Base-by-base conservation (phyloP, 2,797 vertebrate genomes). In the Streptopelia turtur region DNA sequence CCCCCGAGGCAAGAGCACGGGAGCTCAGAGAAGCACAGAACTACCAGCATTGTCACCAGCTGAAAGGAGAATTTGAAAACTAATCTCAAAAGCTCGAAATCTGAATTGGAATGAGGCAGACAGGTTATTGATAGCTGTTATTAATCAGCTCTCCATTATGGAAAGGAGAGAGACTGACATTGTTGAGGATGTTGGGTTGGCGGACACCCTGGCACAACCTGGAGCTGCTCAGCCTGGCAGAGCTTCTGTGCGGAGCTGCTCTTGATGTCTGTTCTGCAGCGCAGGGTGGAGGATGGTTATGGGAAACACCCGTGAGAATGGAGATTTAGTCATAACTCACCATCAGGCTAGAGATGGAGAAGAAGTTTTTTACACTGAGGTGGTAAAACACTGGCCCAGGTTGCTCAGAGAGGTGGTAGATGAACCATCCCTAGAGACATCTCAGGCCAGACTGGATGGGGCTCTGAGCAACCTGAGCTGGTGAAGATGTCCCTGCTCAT, bases 41-140 rank as follows among this genome's bases (percentile, higher is more conserved):
- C 65, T 53, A 61, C 45, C 41, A 33, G 45, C 47, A 11, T 45
- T 69, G 64, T 85, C 74, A 56, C 43, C 83, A 77, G 56, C 61
- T n/a, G 16, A 61, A 93, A 87, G n/a, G 37, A 11, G 24, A 71
- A 61, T 78, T 89, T 68, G 45, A 85, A 85, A 87, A 78, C 56
- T 68, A 5, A 33, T 83, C 65, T 33, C 28, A 22, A 79, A 71
- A 86, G 50, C 83, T 79, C 59, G 39, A 72, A 35, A 91, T 23
- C 10, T 4, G 70, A 86, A 69, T 52, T 50, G 43, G 30, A 35
- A 12, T 16, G 10, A 30, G 57, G 53, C 35, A 85, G 60, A 47
- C 4, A 10, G 61, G 39, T 74, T 83, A 60, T 33, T 77, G 52
- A 74, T 81, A 55, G 70, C 28, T 25, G 2, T 55, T 93, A 10